These are phyloP conservation scores for Mustelus asterias DNA, from an alignment of 2,113 vertebrate species.

Conservation along the genomic window DNA sequence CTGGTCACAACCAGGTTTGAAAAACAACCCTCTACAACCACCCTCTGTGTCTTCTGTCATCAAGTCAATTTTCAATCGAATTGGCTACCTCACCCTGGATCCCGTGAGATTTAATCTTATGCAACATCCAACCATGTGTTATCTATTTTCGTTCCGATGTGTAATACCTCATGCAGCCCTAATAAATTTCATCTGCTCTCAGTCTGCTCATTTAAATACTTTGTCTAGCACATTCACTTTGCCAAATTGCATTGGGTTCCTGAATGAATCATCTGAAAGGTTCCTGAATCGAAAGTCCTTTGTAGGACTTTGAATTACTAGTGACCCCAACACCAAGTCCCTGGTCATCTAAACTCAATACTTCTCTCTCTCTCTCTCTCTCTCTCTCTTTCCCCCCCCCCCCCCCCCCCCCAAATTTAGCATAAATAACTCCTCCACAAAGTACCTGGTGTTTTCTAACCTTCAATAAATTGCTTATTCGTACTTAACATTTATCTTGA, in stretches of 20 bases:
- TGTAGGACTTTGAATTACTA: background rate
- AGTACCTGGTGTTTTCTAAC: background rate
- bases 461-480: background rate
- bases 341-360: background rate
- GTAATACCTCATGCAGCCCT: background rate
- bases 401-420: too few relatives aligned
- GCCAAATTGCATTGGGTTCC: background rate
- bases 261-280: background rate
- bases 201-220: background rate
- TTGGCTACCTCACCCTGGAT: too few relatives aligned
- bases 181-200: background rate
- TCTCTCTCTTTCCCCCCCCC: too few relatives aligned
- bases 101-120: too few relatives aligned
- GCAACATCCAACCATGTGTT: too few relatives aligned
- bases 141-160: background rate
- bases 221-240: background rate
- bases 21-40: too few relatives aligned
- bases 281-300: background rate
- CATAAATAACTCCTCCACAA: background rate
- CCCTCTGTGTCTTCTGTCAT: too few relatives aligned
- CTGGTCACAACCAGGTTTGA: too few relatives aligned
- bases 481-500: background rate
- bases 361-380: too few relatives aligned
- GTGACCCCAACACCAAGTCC: background rate
- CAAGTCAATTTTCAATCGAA: too few relatives aligned